Evolutionary conservation across 2,113 vertebrate genomes (phyloP).

Genomic region (Sinocyclocheilus maitianheensis): DNA sequence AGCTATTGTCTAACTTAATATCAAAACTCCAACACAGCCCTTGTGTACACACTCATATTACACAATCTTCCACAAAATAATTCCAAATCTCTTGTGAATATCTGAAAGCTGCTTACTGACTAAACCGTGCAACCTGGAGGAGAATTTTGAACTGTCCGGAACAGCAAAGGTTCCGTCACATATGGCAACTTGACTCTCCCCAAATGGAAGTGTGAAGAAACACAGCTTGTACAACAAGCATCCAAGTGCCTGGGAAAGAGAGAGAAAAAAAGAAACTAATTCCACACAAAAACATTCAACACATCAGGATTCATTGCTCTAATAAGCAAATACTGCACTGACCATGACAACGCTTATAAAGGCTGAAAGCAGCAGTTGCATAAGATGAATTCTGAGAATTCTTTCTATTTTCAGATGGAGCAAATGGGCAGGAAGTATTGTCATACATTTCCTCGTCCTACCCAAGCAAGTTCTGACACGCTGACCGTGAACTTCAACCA

Average conservation of each 20-base stretch:
- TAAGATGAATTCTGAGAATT: not conserved
- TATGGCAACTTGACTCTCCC: conserved; percentile 98
- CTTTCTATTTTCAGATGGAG: conserved; percentile 36
- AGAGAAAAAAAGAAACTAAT: conserved; percentile 33
- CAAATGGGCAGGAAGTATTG: conserved; percentile 27
- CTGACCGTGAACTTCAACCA: not conserved
- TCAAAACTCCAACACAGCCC: not conserved
- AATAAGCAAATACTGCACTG: not conserved
- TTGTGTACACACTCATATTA: not conserved
- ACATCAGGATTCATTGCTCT: not conserved
- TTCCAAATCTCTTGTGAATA: not conserved
- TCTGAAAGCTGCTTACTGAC: conserved; percentile 84
- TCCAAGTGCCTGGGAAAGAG: conserved; percentile 86
- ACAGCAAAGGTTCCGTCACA: conserved; percentile 95
- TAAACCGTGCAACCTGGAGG: conserved; percentile 87
- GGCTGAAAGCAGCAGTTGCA: not conserved
- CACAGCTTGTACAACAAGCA: conserved; percentile 99
- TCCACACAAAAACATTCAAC: conserved; percentile 4
- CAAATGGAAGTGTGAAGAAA: conserved; percentile 97
- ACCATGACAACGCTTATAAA: not conserved
- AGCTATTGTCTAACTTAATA: conserved; percentile 48
- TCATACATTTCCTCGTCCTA: conserved; percentile 26
- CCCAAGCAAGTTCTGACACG: conserved; percentile 7
- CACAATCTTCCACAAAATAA: not conserved
- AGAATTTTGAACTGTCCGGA: conserved; percentile 93